These are phyloP conservation scores for Germaria angustata DNA, from an alignment of 2,888 invertebrate genomes.

Conservation along the genomic window DNA sequence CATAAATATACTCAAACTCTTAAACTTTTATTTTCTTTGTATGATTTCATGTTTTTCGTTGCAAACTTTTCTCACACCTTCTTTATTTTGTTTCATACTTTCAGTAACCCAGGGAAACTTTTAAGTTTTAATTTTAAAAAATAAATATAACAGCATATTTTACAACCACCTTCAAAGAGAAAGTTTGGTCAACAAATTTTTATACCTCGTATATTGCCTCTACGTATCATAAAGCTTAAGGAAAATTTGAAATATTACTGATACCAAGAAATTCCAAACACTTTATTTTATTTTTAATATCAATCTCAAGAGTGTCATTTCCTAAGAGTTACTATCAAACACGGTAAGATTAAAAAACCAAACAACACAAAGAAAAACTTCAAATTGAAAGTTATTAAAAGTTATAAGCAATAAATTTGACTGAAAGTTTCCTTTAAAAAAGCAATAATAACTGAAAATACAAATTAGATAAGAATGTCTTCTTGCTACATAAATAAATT, in stretches of 20 bases:
- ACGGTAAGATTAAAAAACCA: constrained; percentile 10
- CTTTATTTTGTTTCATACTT: neutral
- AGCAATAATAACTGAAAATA: neutral
- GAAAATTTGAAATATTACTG: constrained; percentile 47
- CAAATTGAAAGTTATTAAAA: constrained; percentile 40
- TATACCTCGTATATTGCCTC: neutral
- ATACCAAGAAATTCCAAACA: constrained; percentile 10
- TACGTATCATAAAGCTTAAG: neutral
- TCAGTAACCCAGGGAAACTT: constrained; percentile 58
- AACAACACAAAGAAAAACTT: neutral
- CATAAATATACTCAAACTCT: constrained; percentile 14
- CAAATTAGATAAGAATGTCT: neutral
- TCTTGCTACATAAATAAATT: no score
- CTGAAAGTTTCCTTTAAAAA: no score
- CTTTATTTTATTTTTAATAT: constrained; percentile 48
- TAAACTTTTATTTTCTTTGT: constrained; percentile 22
- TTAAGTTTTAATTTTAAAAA: constrained; percentile 58
- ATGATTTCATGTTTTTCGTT: constrained; percentile 33
- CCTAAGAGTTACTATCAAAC: constrained; percentile 49
- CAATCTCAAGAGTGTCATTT: constrained; percentile 63
- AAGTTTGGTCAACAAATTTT: constrained; percentile 36
- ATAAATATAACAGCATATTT: neutral
- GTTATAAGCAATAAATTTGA: constrained; percentile 37
- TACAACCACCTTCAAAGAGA: constrained; percentile 10
- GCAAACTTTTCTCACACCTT: neutral